Evolutionary conservation across 1,140 invertebrate species (phyloP), one percentile per base, ranked within the genome.

Genomic region (Papilio helenus): DNA sequence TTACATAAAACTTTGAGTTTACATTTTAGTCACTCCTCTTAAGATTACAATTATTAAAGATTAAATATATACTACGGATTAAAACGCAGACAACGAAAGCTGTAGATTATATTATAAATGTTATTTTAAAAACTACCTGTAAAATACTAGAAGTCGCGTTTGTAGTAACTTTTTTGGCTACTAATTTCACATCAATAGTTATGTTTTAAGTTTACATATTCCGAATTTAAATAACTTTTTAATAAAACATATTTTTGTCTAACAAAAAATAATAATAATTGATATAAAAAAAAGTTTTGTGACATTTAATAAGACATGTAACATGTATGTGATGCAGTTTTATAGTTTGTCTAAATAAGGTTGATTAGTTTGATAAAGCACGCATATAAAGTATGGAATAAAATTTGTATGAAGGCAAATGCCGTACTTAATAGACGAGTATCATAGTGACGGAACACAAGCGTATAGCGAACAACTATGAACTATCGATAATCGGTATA

Each of bases 251-350:
- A 51, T 51, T n/a, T 46, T 4, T 18, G 14, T 65, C 8, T 26
- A 65, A 65, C 58, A 65, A 65, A 65, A 12, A 3, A 26, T 65
- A 68, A 44, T 44, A 29, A 29, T 29, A 26, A 61, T 26, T 61
- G 58, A 26, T 26, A 61, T 26, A 34, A 34, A 68, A 68, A n/a
- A 55, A 65, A 29, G 61, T 29, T 68, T 68, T 68, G 61, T 68
- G 61, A 68, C 61, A 68, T 29, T 29, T 29, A 29, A 16, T 23
- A 65, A 16, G 23, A 26, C 16, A 51, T 18, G 12, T 5, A 23
- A 61, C 14, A 29, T 29, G 26, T 7, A 68, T 68, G 12, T 29
- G 26, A 80, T 82, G 82, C 81, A 82, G 79, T 81, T 29, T 39
- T 39, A n/a, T n/a, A n/a, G n/a, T n/a, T n/a, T n/a, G n/a, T n/a